Percentiles rank a stretch among this genome's conserved stretches.
phyloP scores from a whole-genome alignment of 1,140 invertebrate species.

The fruit fly (Drosophila melanogaster) region DNA sequence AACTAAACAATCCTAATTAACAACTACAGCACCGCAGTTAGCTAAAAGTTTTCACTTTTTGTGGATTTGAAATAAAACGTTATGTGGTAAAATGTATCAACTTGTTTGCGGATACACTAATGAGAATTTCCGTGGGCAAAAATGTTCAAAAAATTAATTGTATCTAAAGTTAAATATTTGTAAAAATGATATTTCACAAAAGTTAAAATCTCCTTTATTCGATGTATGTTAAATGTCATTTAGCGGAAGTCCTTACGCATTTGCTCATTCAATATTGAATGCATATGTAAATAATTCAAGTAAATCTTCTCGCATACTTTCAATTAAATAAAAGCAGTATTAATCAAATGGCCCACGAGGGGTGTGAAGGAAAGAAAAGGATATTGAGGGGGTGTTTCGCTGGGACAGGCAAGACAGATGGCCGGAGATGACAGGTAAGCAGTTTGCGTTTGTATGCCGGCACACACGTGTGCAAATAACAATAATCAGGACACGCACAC shows the following conservation, averaged over 20 bases:
- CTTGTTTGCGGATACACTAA: too few species aligned
- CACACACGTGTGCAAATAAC: conserved; percentile 65
- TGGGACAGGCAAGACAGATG: conserved; percentile 32
- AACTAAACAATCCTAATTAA: background rate
- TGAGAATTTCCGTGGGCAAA: too few species aligned
- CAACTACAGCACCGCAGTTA: too few species aligned
- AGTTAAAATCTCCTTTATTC: too few species aligned
- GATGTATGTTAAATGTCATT: too few species aligned
- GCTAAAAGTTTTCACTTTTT: background rate
- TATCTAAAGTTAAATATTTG: too few species aligned
- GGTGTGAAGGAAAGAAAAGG: background rate
- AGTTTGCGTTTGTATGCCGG: conserved; percentile 38
- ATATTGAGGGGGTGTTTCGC: background rate
- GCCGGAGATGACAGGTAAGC: conserved; percentile 58
- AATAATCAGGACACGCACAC: conserved; percentile 43
- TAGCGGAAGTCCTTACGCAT: background rate
- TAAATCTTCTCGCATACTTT: conserved; percentile 64
- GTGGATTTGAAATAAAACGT: too few species aligned
- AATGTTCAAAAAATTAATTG: too few species aligned
- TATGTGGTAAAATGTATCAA: too few species aligned
- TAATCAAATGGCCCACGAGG: conserved; percentile 60
- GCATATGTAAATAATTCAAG: conserved; percentile 54
- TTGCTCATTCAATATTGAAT: conserved; percentile 48
- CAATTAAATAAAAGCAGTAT: conserved; percentile 76
- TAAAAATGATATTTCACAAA: too few species aligned